Base-by-base conservation (phyloP, 1,140 invertebrate genomes). In the Cherax destructor region DNA sequence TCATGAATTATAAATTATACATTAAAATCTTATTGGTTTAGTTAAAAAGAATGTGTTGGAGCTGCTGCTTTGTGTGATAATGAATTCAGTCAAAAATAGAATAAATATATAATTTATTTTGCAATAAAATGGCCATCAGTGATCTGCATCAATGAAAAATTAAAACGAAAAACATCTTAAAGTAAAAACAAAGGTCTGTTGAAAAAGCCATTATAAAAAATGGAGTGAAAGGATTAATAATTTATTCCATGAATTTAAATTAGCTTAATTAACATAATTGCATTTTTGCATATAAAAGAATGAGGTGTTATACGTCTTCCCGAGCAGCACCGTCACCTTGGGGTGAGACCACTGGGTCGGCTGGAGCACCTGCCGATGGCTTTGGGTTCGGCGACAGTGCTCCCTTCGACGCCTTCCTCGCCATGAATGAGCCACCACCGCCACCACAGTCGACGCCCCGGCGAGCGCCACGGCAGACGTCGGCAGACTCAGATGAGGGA, bases 361-460 rank as follows among this genome's bases (percentile, higher is more conserved):
- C 96, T 24, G 96, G 96, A n/a, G 96, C 96, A 69, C 94, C 94
- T 0, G 91, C 69, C 7, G 90, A 92, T 79, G 86, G 88, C 30
- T 93, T 93, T 24, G 94, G 94, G 11, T 94, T 94, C 90, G 94
- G 94, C 52, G 93, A 91, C 41, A 95, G 96, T n/a, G 97, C 97
- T 81, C 96, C 95, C 59, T 98, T 97, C 94, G 98, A 99, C 94
- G 96, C 97, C 4, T 98, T 98, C 95, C 94, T 98, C 72, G 96
- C 96, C 18, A 96, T 98, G 95, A 96, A 96, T 87, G 97, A 97
- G 69, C 97, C 97, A 77, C 97, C 95, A 0, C 94, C 95, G 18
- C 95, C 95, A 10, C 96, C 96, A 21, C 95, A 95, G 81, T 95
- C 96, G 24, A 96, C 96, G 47, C 94, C 94, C 95, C 30, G 95